phyloP scores from a whole-genome alignment of 2,888 invertebrate species.

The Schizotus pectinicornis region DNA sequence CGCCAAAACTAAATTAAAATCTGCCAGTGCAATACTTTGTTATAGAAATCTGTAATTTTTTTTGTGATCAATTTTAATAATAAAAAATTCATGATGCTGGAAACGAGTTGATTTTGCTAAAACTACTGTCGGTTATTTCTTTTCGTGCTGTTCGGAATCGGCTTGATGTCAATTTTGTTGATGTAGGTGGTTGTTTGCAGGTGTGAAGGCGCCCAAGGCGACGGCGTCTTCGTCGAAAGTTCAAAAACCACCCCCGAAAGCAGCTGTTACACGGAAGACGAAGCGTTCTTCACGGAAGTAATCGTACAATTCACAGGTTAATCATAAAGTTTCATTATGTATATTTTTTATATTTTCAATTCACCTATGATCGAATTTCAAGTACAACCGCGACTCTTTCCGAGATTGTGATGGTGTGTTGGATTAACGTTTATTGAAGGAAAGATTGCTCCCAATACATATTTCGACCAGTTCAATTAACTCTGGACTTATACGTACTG shows the following conservation, averaged over 20 bases:
- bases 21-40: too few species aligned
- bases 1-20: too few species aligned
- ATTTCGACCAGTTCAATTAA: conserved; percentile 14
- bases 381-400: conserved; percentile 17
- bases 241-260: conserved; percentile 34
- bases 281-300: conserved; percentile 40
- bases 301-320: conserved; percentile 5
- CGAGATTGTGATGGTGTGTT: conserved; percentile 23
- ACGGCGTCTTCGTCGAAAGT: conserved; percentile 23
- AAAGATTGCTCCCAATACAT: conserved; percentile 25
- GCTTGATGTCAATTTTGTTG: neutral
- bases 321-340: conserved; percentile 28
- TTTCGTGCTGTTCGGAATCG: too few species aligned
- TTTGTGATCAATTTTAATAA: neutral
- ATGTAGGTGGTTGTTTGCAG: conserved; percentile 14
- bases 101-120: neutral
- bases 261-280: conserved; percentile 29
- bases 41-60: too few species aligned
- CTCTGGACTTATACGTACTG: conserved; percentile 3
- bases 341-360: conserved; percentile 41
- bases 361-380: conserved; percentile 22
- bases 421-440: conserved; percentile 11
- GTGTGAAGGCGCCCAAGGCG: conserved; percentile 25
- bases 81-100: neutral
- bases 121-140: too few species aligned